Conservation (phyloP, 2,797 vertebrate genomes). For the Columba guinea region DNA sequence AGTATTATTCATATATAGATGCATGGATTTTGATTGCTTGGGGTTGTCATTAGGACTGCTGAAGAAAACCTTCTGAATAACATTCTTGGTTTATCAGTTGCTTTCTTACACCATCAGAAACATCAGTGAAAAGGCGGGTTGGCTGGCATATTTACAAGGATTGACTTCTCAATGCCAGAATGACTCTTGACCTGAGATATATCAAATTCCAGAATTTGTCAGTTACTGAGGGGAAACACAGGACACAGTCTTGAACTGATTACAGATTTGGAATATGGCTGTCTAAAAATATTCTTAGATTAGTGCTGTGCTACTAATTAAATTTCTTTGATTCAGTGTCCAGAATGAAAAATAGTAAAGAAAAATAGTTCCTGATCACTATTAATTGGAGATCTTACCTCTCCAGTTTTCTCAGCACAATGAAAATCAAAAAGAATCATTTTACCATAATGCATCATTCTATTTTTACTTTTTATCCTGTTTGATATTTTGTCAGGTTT, state of each 20-base stretch:
- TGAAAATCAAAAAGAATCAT: background rate
- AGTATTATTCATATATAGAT: background rate
- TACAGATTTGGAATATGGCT: background rate
- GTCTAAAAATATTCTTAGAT: background rate
- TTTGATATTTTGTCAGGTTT: slow-evolving; percentile 28
- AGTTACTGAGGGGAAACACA: background rate
- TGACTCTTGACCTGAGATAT: background rate
- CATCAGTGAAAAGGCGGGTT: background rate
- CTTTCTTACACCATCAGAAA: background rate
- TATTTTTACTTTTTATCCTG: background rate
- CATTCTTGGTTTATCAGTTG: background rate
- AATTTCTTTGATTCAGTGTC: background rate
- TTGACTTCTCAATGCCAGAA: background rate
- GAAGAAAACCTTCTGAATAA: background rate
- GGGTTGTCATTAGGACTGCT: background rate
- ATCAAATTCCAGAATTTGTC: background rate
- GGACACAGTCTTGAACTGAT: background rate
- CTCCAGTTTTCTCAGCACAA: background rate
- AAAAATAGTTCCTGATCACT: background rate
- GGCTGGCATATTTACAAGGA: background rate
- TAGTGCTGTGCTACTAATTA: background rate
- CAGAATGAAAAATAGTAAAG: background rate
- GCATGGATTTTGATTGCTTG: background rate
- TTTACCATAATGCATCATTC: background rate
- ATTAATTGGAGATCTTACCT: background rate